phyloP scores from a whole-genome alignment of 2,888 invertebrate species.

The Morpho achilles region DNA sequence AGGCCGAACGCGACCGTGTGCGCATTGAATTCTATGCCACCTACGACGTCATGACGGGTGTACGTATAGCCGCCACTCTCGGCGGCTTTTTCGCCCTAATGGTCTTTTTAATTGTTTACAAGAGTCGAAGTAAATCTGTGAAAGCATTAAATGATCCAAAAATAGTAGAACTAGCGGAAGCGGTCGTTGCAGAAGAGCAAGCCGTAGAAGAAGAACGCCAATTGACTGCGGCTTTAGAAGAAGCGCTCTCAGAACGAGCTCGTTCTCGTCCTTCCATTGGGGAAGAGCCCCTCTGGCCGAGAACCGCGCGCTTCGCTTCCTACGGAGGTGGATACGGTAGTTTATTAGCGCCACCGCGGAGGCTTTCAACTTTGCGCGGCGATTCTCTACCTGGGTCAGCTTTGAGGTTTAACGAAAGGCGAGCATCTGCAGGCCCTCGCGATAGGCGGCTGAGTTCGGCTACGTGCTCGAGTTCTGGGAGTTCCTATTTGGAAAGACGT shows the following conservation, averaged over 20 bases:
- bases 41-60: slow-evolving; percentile 96
- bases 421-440: slow-evolving; percentile 67
- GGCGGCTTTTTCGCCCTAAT: slow-evolving; percentile 95
- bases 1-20: slow-evolving; percentile 82
- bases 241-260: slow-evolving; percentile 71
- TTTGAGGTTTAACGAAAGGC: slow-evolving; percentile 72
- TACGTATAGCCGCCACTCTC: slow-evolving; percentile 93
- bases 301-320: slow-evolving; percentile 65
- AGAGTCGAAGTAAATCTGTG: slow-evolving; percentile 89
- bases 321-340: slow-evolving; percentile 84
- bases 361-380: slow-evolving; percentile 78
- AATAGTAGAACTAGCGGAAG: slow-evolving; percentile 88
- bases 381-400: slow-evolving; percentile 81
- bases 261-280: slow-evolving; percentile 81
- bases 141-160: slow-evolving; percentile 88
- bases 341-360: slow-evolving; percentile 83
- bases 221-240: slow-evolving; percentile 86
- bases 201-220: slow-evolving; percentile 86
- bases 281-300: slow-evolving; percentile 80
- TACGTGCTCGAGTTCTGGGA: slow-evolving; percentile 91
- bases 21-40: slow-evolving; percentile 92
- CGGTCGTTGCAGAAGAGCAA: slow-evolving; percentile 84
- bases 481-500: slow-evolving; percentile 89
- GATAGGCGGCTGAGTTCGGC: slow-evolving; percentile 87
- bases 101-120: slow-evolving; percentile 94